Conservation (phyloP, 2,797 vertebrate species). For the Paramormyrops hopkinsi region DNA sequence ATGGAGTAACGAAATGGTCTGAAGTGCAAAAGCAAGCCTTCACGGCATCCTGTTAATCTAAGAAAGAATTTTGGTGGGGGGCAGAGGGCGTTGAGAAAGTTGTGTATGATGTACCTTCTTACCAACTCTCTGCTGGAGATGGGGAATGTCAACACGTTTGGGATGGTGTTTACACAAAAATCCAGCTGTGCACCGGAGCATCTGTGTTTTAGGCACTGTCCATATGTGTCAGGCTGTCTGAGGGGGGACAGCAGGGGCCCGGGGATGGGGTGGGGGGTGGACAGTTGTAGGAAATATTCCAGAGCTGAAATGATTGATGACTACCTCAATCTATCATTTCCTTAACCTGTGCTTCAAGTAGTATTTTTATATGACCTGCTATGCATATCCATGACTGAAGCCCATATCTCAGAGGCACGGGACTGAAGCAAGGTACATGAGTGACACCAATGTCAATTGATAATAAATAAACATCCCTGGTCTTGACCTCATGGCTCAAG, state of each 20-base stretch:
- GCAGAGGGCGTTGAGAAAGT: neutral
- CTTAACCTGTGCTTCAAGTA: neutral
- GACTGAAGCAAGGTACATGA: neutral
- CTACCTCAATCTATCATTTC: neutral
- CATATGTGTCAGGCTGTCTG: neutral
- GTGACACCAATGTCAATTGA: neutral
- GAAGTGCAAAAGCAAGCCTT: neutral
- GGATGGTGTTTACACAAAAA: neutral
- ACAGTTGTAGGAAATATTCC: neutral
- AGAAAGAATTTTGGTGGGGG: neutral
- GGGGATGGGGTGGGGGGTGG: neutral
- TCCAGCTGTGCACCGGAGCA: neutral
- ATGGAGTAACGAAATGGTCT: neutral
- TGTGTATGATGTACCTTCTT: too few species aligned
- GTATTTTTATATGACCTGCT: neutral
- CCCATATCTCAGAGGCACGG: neutral
- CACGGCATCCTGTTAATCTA: neutral
- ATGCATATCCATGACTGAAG: neutral
- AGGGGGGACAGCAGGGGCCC: neutral
- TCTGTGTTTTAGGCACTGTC: neutral
- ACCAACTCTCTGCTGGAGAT: neutral
- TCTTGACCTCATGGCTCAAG: neutral
- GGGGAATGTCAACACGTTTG: neutral
- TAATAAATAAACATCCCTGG: neutral
- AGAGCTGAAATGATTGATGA: neutral